phyloP scores from a whole-genome alignment of 2,888 invertebrate species.

The Aleiodes testaceus region DNA sequence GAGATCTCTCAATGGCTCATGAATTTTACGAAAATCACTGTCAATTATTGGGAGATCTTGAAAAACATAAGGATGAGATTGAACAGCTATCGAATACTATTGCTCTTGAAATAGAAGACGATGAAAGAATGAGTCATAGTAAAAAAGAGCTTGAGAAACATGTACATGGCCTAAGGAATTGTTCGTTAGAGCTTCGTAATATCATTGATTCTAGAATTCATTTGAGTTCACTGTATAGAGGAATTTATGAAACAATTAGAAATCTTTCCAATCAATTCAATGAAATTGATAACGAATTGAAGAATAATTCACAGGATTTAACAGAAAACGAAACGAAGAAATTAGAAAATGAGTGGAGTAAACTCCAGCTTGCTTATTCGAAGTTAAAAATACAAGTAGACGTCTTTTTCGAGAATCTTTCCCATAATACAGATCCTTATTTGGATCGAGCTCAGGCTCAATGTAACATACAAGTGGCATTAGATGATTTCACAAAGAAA shows the following conservation, averaged over 20 bases:
- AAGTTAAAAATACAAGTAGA: constrained; percentile 74
- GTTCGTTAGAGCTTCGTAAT: constrained; percentile 79
- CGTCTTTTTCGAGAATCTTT: constrained; percentile 3
- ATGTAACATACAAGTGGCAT: constrained; percentile 80
- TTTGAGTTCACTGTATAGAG: constrained; percentile 80
- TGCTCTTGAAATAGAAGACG: constrained; percentile 49
- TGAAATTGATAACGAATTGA: constrained; percentile 77
- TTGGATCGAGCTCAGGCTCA: constrained; percentile 80
- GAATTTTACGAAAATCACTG: constrained; percentile 81
- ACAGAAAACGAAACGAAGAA: constrained; percentile 74
- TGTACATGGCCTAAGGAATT: constrained; percentile 78
- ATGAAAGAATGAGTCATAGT: constrained; percentile 68
- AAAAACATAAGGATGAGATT: constrained; percentile 81
- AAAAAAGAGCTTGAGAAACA: constrained; percentile 78
- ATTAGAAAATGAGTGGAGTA: constrained; percentile 80
- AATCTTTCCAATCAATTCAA: constrained; percentile 80
- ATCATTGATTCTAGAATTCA: constrained; percentile 79
- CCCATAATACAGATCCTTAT: constrained; percentile 80
- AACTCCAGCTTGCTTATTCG: constrained; percentile 78
- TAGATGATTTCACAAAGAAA: constrained; percentile 80
- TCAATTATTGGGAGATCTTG: constrained; percentile 81
- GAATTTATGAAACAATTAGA: constrained; percentile 82
- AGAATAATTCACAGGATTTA: constrained; percentile 74
- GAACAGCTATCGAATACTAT: constrained; percentile 68
- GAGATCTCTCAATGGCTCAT: constrained; percentile 78